phyloP scores from a whole-genome alignment of 2,797 vertebrate genomes.

The Pseudochirops corinnae region DNA sequence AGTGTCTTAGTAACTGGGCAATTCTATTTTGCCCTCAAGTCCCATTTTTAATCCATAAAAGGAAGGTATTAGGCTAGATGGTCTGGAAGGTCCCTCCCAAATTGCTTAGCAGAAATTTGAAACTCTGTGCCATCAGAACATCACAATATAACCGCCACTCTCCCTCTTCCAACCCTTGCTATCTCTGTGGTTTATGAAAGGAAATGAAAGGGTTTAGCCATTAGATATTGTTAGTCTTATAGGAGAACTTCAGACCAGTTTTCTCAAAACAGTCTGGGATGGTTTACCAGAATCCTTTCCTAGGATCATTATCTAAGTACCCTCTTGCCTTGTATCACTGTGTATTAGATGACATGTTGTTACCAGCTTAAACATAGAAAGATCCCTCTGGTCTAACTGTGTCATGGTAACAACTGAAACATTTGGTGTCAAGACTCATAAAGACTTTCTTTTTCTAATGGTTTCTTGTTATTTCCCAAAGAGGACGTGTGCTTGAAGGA shows the following conservation, averaged over 20 bases:
- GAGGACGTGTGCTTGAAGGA: background rate
- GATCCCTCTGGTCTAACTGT: background rate
- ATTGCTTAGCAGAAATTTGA: background rate
- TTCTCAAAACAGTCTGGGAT: constrained; percentile 25
- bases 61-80: background rate
- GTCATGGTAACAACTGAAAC: constrained; percentile 28
- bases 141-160: background rate
- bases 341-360: background rate
- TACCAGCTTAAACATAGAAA: constrained; percentile 53
- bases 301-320: background rate
- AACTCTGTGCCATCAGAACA: background rate
- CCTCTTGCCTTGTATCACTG: background rate
- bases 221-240: background rate
- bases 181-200: background rate
- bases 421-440: constrained; percentile 33
- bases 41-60: background rate
- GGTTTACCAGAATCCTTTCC: constrained; percentile 11
- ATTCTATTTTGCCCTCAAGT: background rate
- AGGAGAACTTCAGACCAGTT: background rate
- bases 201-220: background rate
- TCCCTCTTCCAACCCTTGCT: background rate
- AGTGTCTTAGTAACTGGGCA: background rate
- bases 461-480: background rate
- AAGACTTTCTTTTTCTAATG: background rate
- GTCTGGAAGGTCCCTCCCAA: background rate